A percentile compares a stretch with the other conserved stretches of the same genome.
These are phyloP conservation scores for Centropus bengalensis DNA, from an alignment of 2,113 vertebrate species.

Conservation along the genomic window DNA sequence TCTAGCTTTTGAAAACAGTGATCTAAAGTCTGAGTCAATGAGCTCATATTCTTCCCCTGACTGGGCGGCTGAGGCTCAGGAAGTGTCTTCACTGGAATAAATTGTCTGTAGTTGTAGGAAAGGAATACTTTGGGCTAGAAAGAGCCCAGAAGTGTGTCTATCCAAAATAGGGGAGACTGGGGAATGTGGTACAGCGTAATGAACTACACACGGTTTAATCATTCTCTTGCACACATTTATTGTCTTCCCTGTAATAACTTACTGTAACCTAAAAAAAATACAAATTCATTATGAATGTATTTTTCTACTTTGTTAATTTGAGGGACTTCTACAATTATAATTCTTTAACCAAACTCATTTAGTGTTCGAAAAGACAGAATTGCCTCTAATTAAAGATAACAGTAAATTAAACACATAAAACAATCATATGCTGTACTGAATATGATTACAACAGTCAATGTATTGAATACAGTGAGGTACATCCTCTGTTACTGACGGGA, in stretches of 20 bases:
- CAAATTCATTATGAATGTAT: neutral
- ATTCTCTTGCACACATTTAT: neutral
- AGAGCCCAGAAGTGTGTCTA: neutral
- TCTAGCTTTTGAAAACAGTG: constrained; percentile 7
- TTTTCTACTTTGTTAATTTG: constrained; percentile 36
- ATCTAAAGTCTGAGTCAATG: constrained; percentile 28
- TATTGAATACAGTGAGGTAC: neutral
- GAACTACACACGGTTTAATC: neutral
- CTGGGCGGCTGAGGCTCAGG: neutral
- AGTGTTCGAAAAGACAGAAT: constrained; percentile 44
- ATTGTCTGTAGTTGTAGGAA: neutral
- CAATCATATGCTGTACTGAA: neutral
- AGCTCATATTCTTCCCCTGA: neutral
- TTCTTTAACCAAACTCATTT: constrained; percentile 46
- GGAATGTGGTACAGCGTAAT: neutral
- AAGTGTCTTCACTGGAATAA: neutral
- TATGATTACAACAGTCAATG: neutral
- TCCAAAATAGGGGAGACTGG: neutral
- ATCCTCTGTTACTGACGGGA: neutral
- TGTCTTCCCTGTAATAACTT: constrained; percentile 11
- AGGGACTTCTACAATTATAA: constrained; percentile 43
- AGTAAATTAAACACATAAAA: constrained; percentile 34
- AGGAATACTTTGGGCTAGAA: neutral
- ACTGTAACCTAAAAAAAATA: constrained; percentile 14
- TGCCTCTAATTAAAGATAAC: constrained; percentile 60